Conservation (phyloP, 23 tunicate species). For the Pegea sp. region DNA sequence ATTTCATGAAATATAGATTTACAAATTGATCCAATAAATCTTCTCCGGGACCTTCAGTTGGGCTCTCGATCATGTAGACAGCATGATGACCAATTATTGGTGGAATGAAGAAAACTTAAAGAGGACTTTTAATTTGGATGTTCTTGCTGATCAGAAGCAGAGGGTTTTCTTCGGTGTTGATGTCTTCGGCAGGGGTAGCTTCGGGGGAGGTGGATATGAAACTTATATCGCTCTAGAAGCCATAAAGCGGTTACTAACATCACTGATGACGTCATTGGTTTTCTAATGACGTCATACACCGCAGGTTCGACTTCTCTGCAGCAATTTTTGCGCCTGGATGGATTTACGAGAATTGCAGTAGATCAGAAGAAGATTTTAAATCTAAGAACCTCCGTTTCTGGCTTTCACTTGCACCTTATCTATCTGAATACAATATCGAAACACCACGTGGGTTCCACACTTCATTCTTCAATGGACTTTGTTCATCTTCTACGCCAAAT, state of each 20-base stretch:
- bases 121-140: no score
- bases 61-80: constrained; percentile 16
- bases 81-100: constrained; percentile 65
- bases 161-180: constrained; percentile 80
- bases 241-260: constrained; percentile 13
- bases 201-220: constrained; percentile 88
- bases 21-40: no score
- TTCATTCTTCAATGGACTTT: no score
- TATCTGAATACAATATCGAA: no score
- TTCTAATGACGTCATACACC: not conserved
- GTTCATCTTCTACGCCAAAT: no score
- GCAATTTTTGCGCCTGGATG: constrained; percentile 88
- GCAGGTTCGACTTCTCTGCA: constrained; percentile 37
- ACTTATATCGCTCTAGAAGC: constrained; percentile 20
- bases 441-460: no score
- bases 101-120: constrained; percentile 55
- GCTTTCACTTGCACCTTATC: no score
- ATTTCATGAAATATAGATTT: not conserved
- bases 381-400: no score
- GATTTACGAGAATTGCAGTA: constrained; percentile 42
- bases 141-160: not conserved
- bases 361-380: not conserved
- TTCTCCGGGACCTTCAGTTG: no score
- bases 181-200: constrained; percentile 82
- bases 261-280: not conserved